Evolutionary conservation across 1,140 invertebrate species (phyloP).

Genomic region (Cryptotermes secundus): DNA sequence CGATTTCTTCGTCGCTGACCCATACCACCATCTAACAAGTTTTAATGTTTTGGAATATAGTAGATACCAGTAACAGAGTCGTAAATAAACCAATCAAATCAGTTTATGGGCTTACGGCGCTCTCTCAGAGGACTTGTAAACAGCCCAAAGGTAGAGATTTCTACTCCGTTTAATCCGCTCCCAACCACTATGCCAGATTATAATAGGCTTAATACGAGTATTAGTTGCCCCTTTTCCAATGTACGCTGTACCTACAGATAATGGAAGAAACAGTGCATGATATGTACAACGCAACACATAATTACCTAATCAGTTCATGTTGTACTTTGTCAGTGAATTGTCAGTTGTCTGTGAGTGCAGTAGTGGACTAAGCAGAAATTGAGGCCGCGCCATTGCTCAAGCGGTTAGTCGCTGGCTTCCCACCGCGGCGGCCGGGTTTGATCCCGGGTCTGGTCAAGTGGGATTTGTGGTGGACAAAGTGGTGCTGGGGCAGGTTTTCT

Average conservation of each 20-base stretch:
- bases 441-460: no score
- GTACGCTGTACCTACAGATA: background rate
- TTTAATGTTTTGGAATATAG: background rate
- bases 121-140: background rate
- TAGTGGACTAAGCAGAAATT: no score
- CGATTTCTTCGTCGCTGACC: background rate
- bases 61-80: no score
- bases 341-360: background rate
- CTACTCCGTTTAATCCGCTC: background rate
- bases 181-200: background rate
- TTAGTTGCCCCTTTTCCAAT: background rate
- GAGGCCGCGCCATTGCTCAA: no score
- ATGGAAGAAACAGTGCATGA: background rate
- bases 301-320: background rate
- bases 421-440: no score
- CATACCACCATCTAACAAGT: background rate
- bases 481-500: no score
- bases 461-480: no score
- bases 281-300: background rate
- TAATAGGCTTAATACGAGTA: no score
- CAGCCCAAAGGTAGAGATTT: background rate
- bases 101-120: background rate
- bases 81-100: background rate
- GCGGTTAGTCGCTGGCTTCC: no score
- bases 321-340: background rate